Evolutionary conservation across 1,140 invertebrate species (phyloP).

Genomic region (Bathynomus jamesi): DNA sequence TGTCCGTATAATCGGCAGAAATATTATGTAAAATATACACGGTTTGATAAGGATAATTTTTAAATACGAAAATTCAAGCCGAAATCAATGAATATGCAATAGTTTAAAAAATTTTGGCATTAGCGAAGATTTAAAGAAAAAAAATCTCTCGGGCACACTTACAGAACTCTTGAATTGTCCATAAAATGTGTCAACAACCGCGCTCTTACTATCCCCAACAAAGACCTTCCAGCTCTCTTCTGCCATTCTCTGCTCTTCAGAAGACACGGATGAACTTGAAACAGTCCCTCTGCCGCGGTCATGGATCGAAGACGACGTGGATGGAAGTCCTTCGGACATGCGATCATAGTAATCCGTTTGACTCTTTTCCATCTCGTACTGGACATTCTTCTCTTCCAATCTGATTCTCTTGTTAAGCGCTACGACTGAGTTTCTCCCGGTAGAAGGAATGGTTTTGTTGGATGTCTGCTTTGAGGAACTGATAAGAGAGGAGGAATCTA

Average conservation of each 20-base stretch:
- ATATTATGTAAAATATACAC: too few relatives aligned
- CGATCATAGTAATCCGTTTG: slow-evolving; percentile 12
- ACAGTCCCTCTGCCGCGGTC: background rate
- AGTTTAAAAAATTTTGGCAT: too few relatives aligned
- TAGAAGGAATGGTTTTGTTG: background rate
- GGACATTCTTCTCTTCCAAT: slow-evolving; percentile 34
- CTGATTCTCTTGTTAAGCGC: slow-evolving; percentile 27
- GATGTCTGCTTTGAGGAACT: background rate
- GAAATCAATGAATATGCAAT: too few relatives aligned
- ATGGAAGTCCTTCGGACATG: background rate
- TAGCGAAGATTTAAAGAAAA: too few relatives aligned
- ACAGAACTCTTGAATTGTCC: slow-evolving; percentile 65
- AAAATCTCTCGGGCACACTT: too few relatives aligned
- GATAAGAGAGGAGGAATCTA: background rate
- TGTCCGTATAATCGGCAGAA: too few relatives aligned
- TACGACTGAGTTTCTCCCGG: background rate
- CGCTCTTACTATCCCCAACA: slow-evolving; percentile 52
- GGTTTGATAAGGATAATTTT: too few relatives aligned
- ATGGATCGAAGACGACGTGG: background rate
- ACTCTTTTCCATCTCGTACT: slow-evolving; percentile 30
- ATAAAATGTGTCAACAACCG: slow-evolving; percentile 63
- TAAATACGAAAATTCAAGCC: too few relatives aligned
- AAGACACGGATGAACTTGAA: background rate
- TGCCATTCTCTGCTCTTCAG: slow-evolving; percentile 47
- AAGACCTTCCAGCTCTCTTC: slow-evolving; percentile 58